Conservation (phyloP, 2,888 invertebrate genomes). For the Papilio gigon region DNA sequence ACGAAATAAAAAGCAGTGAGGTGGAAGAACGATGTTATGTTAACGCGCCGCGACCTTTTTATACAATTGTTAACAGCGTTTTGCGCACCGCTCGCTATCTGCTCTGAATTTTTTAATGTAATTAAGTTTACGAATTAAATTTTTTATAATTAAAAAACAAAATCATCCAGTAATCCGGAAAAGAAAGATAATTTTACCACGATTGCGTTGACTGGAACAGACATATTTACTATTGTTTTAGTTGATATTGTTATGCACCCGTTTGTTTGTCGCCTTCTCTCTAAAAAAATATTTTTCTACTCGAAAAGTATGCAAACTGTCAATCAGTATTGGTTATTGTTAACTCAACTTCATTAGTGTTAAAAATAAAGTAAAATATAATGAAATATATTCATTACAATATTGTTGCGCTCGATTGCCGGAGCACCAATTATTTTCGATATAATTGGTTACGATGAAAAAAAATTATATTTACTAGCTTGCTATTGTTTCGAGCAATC, state of each 20-base stretch:
- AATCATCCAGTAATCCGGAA: not conserved
- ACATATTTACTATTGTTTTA: too few species aligned
- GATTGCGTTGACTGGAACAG: not conserved
- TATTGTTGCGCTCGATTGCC: not conserved
- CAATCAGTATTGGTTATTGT: too few species aligned
- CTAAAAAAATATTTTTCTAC: too few species aligned
- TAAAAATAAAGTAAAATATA: too few species aligned
- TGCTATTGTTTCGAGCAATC: constrained; percentile 24
- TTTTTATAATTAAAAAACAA: not conserved
- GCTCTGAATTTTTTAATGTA: constrained; percentile 20
- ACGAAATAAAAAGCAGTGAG: constrained; percentile 57
- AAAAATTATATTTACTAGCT: constrained; percentile 3
- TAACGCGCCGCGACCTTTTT: constrained; percentile 47
- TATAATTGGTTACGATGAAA: not conserved
- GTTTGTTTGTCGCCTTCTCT: too few species aligned
- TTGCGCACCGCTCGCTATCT: constrained; percentile 1
- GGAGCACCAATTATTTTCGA: constrained; percentile 22
- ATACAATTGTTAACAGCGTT: constrained; percentile 42
- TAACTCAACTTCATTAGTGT: too few species aligned
- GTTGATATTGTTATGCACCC: not conserved
- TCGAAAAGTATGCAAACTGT: too few species aligned
- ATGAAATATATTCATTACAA: not conserved
- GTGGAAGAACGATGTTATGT: constrained; percentile 57
- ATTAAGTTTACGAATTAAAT: not conserved
- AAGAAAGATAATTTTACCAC: not conserved